Evolutionary conservation across 2,888 invertebrate species (phyloP).

Genomic region (Craniophora ligustri): DNA sequence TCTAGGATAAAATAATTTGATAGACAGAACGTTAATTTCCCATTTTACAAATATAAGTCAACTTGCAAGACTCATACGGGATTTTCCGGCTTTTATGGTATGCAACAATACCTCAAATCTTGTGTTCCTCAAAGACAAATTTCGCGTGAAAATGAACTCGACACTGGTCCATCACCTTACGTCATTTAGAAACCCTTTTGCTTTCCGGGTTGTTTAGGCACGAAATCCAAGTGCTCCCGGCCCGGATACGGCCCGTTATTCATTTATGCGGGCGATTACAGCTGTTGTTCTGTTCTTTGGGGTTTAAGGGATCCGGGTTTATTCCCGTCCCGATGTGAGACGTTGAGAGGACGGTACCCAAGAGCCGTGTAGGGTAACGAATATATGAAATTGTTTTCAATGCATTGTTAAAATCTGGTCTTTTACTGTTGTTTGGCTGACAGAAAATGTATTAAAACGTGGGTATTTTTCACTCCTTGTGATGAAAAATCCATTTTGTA

Average conservation of each 20-base stretch:
- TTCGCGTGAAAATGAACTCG: slow-evolving; percentile 16
- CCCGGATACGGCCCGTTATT: slow-evolving; percentile 41
- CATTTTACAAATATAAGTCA: too few relatives aligned
- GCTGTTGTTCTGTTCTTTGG: slow-evolving; percentile 55
- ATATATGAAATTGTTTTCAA: slow-evolving; percentile 32
- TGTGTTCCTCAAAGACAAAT: slow-evolving; percentile 21
- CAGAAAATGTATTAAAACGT: too few relatives aligned
- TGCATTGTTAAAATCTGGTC: slow-evolving; percentile 27
- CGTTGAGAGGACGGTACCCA: background rate
- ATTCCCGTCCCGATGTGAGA: slow-evolving; percentile 40
- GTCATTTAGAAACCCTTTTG: slow-evolving; percentile 41
- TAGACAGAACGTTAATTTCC: too few relatives aligned
- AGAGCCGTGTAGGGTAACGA: slow-evolving; percentile 13
- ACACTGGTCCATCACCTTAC: slow-evolving; percentile 37
- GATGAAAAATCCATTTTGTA: too few relatives aligned
- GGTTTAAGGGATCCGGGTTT: slow-evolving; percentile 47
- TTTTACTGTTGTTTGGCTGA: background rate
- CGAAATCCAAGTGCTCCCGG: slow-evolving; percentile 39
- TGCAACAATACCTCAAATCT: too few relatives aligned
- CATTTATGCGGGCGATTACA: slow-evolving; percentile 59
- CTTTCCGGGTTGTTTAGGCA: slow-evolving; percentile 32
- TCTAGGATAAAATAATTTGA: too few relatives aligned
- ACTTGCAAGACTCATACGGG: too few relatives aligned
- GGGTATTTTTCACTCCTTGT: too few relatives aligned
- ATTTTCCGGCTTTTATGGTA: too few relatives aligned